Evolutionary conservation across 2,797 vertebrate genomes (phyloP), one percentile per base, ranked within the genome.

Genomic region (Tinamus major): DNA sequence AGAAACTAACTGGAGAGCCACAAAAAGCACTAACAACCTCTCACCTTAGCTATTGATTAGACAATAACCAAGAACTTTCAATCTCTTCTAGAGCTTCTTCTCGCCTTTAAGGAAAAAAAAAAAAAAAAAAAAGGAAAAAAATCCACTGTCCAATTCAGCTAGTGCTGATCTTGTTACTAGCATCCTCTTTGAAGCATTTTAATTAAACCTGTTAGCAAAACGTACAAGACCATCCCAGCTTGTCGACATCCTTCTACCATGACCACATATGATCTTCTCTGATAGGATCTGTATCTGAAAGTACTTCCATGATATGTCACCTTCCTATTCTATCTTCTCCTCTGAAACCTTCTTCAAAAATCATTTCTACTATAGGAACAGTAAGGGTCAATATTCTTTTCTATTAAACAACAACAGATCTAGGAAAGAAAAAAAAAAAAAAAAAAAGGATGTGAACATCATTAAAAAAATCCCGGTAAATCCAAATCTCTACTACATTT

Each of bases 401-500:
- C 48, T 55, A 65, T 84, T 85, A 93, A 91, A 86, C 86, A 81
- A 42, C 15, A 64, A 42, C 5, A 88, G 44, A 86, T 79, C 13
- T n/a, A 72, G 48, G 85, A 15, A 81, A 83, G 76, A 24, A 24
- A 23, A 19, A 84, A 85, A 81, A 65, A 1, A 19, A 46, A 19
- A 46, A 46, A 46, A 46, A 46, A 87, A 18, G 10, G 68, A 1
- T 9, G 78, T 0, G 1, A 84, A 72, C 24, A 86, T 55, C 35
- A 80, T 39, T 33, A 67, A 79, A 85, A 95, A 51, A 9, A 84
- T 77, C 67, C 33, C 87, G 13, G 69, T 91, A 79, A 91, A 92
- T 76, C 44, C 80, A 51, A 76, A 6, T 81, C 51, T 21, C 20
- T 70, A 85, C 68, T 51, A 86, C n/a, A 3, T 92, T 75, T 62